Conservation (phyloP, 1,140 invertebrate species). For the Macrosteles quadrilineatus region DNA sequence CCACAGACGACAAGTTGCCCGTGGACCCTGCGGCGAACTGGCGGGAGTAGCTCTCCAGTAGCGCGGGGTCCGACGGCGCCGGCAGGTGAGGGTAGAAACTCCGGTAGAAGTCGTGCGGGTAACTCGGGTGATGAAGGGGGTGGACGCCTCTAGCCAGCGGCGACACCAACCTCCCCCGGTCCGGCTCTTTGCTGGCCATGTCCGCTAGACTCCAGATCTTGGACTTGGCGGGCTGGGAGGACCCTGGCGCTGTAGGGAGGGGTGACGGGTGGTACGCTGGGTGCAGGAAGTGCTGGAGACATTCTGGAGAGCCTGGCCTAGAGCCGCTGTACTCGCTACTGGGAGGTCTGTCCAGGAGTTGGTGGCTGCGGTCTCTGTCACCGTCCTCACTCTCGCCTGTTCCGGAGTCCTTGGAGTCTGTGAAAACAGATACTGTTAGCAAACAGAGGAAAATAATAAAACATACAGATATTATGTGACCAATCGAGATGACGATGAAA, state of each 20-base stretch:
- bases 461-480: too few relatives aligned
- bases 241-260: constrained; percentile 54
- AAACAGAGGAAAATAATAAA: too few relatives aligned
- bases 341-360: constrained; percentile 62
- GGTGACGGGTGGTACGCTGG: constrained; percentile 58
- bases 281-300: constrained; percentile 55
- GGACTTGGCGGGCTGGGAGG: constrained; percentile 68
- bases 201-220: constrained; percentile 92
- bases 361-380: constrained; percentile 63
- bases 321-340: constrained; percentile 78
- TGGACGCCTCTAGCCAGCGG: constrained; percentile 58
- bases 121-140: constrained; percentile 55
- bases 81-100: constrained; percentile 58
- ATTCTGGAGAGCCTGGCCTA: constrained; percentile 74
- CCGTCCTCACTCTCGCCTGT: constrained; percentile 83
- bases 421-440: too few relatives aligned
- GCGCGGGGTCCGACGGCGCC: constrained; percentile 54
- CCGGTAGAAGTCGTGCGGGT: constrained; percentile 59
- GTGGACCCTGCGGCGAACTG: constrained; percentile 48
- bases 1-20: constrained; percentile 49
- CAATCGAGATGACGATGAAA: too few relatives aligned
- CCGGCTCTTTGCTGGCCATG: constrained; percentile 74
- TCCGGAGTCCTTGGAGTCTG: constrained; percentile 81
- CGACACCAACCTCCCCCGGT: constrained; percentile 52
- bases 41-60: constrained; percentile 66